Percentiles rank a stretch among this genome's conserved stretches.
Evolutionary conservation across 2,888 invertebrate species (phyloP).

Genomic region (Standfussiana lucernea): DNA sequence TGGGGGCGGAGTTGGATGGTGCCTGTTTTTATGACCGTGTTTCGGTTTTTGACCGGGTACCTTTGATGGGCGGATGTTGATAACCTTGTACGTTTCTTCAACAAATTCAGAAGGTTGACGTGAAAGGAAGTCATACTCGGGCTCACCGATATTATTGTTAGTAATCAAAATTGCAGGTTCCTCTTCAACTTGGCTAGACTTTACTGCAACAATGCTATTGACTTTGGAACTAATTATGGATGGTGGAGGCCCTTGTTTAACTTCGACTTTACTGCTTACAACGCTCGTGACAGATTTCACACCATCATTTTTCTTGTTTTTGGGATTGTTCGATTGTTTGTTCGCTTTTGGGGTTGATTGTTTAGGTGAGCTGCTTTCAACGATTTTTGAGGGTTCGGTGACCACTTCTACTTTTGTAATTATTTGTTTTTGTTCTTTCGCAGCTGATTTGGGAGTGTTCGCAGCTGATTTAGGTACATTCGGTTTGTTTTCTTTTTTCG

Average conservation of each 20-base stretch:
- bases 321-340: constrained; percentile 76
- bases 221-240: constrained; percentile 84
- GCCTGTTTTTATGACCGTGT: constrained; percentile 84
- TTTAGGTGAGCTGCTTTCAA: constrained; percentile 82
- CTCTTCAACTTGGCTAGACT: constrained; percentile 84
- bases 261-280: constrained; percentile 88
- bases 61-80: constrained; percentile 94
- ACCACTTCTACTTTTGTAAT: constrained; percentile 91
- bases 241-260: constrained; percentile 84
- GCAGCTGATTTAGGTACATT: constrained; percentile 86
- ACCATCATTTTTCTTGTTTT: constrained; percentile 80
- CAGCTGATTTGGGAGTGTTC: constrained; percentile 86
- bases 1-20: constrained; percentile 84
- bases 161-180: constrained; percentile 91
- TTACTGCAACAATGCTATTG: constrained; percentile 91
- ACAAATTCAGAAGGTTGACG: constrained; percentile 96
- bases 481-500: constrained; percentile 87
- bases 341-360: constrained; percentile 76
- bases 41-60: constrained; percentile 86
- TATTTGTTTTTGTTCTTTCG: constrained; percentile 86
- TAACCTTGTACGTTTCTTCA: constrained; percentile 96
- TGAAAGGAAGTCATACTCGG: constrained; percentile 96
- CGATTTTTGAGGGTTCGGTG: constrained; percentile 87
- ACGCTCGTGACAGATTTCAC: constrained; percentile 84
- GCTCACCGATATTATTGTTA: constrained; percentile 94